These are phyloP conservation scores for Cydia pomonella DNA, from an alignment of 1,140 invertebrate species.

Conservation along the genomic window DNA sequence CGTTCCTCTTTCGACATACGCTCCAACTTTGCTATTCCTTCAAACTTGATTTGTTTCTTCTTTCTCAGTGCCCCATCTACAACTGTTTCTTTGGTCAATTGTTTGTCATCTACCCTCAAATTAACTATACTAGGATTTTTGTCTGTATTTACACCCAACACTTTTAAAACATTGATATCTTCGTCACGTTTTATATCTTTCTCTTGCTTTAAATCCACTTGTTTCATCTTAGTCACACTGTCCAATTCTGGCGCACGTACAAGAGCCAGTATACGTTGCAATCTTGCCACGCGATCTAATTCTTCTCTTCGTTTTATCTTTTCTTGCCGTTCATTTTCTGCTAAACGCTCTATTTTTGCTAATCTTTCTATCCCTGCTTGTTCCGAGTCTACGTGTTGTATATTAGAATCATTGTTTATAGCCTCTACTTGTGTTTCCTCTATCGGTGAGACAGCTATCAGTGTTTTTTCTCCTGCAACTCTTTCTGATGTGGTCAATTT, in stretches of 20 bases:
- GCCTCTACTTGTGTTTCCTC: background rate
- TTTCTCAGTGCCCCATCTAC: background rate
- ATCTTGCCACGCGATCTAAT: conserved; percentile 4
- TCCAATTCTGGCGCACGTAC: background rate
- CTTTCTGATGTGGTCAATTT: background rate
- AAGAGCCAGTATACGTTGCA: conserved; percentile 6
- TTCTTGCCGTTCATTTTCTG: background rate
- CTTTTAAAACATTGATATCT: background rate
- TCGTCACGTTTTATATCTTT: background rate
- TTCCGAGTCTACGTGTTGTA: background rate
- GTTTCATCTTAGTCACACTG: background rate
- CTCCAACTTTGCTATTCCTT: conserved; percentile 5
- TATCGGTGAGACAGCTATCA: background rate
- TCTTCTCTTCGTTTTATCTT: conserved; percentile 11
- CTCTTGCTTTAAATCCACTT: background rate
- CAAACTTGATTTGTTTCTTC: background rate
- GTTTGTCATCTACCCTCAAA: background rate
- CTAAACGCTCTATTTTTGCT: background rate
- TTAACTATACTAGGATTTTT: background rate
- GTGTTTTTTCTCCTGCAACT: background rate
- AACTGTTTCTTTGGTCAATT: background rate
- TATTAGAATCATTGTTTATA: background rate
- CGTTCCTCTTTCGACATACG: background rate
- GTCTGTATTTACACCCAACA: background rate
- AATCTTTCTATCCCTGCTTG: background rate